These are phyloP conservation scores for Heliconius sara DNA, from an alignment of 2,888 invertebrate genomes.

Conservation along the genomic window DNA sequence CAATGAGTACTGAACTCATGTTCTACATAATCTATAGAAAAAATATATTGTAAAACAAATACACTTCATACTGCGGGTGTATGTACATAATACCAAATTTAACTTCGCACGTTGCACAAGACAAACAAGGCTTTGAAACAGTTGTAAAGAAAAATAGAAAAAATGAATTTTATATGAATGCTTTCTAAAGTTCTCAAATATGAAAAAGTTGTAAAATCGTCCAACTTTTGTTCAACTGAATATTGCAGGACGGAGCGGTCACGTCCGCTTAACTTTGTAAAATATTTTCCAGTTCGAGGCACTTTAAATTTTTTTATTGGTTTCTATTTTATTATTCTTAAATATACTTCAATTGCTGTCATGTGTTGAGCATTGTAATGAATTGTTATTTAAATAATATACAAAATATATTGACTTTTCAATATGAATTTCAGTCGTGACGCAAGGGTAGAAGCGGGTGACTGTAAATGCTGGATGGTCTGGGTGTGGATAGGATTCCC, in stretches of 20 bases:
- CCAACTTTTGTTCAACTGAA: slow-evolving; percentile 42
- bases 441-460: too few species aligned
- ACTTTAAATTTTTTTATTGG: slow-evolving; percentile 18
- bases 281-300: slow-evolving; percentile 30
- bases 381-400: not conserved
- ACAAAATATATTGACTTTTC: too few species aligned
- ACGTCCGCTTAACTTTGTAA: slow-evolving; percentile 33
- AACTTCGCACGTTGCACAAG: not conserved
- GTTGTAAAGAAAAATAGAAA: slow-evolving; percentile 32
- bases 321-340: slow-evolving; percentile 6
- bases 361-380: not conserved
- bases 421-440: too few species aligned
- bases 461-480: too few species aligned
- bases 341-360: slow-evolving; percentile 8
- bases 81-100: not conserved
- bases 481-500: too few species aligned
- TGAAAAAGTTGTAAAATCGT: slow-evolving; percentile 42
- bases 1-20: not conserved
- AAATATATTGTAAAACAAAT: not conserved
- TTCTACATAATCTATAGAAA: not conserved
- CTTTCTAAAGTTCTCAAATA: slow-evolving; percentile 41
- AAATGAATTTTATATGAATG: slow-evolving; percentile 34
- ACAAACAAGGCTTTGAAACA: slow-evolving; percentile 28
- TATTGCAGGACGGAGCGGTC: slow-evolving; percentile 38
- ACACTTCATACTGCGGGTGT: not conserved